These are phyloP conservation scores for Cotesia vestalis DNA, from an alignment of 1,140 invertebrate species.

Conservation along the genomic window DNA sequence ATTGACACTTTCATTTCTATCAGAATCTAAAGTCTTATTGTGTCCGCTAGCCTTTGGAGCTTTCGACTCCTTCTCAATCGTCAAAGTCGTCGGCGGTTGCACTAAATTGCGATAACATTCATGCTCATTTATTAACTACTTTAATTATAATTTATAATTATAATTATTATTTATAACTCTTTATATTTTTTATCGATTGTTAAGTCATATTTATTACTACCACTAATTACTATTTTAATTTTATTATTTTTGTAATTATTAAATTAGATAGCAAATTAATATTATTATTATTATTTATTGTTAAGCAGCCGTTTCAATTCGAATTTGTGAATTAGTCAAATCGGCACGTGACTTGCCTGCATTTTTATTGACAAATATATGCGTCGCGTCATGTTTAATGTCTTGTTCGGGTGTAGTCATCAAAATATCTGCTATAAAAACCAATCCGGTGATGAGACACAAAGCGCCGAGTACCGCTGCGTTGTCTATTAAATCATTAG, in stretches of 20 bases:
- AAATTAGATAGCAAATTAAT: neutral
- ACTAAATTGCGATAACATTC: constrained; percentile 31
- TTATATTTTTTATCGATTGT: no score
- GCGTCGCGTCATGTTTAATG: constrained; percentile 48
- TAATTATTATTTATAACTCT: no score
- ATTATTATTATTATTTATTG: constrained; percentile 7
- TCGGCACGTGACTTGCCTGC: constrained; percentile 47
- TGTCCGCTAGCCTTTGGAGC: constrained; percentile 32
- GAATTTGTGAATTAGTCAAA: constrained; percentile 30
- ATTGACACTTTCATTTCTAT: constrained; percentile 41
- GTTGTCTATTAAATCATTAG: constrained; percentile 73
- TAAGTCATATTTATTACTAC: neutral
- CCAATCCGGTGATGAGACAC: constrained; percentile 72
- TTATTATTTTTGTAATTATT: neutral
- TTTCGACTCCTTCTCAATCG: constrained; percentile 47
- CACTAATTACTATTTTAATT: neutral
- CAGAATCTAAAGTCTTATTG: constrained; percentile 23
- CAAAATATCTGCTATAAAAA: constrained; percentile 73
- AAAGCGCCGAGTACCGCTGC: constrained; percentile 74
- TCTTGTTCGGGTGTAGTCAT: constrained; percentile 53
- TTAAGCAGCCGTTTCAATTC: constrained; percentile 31
- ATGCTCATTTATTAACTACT: neutral
- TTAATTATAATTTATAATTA: neutral
- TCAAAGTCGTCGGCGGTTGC: constrained; percentile 44
- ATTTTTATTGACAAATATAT: constrained; percentile 51